These are phyloP conservation scores for Vannuccia rotundouncinata DNA, from an alignment of 2,888 invertebrate species.

Conservation along the genomic window DNA sequence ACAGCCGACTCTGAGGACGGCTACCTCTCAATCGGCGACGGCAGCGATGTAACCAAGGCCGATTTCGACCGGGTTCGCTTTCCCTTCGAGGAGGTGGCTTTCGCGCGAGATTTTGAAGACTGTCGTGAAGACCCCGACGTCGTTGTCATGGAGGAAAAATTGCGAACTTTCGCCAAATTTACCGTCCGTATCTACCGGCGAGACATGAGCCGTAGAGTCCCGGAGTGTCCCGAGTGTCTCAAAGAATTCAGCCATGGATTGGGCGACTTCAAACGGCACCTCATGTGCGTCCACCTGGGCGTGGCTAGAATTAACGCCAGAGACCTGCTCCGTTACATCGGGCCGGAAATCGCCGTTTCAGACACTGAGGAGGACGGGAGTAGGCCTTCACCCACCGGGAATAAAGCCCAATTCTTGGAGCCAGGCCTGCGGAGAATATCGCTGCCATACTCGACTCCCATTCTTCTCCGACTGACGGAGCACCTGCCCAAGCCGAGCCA, in stretches of 20 bases:
- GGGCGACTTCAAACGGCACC: conserved; percentile 39
- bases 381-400: not conserved
- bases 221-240: conserved; percentile 39
- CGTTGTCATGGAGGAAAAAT: not conserved
- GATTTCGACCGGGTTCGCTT: not conserved
- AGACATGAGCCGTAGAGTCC: conserved; percentile 19
- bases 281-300: conserved; percentile 32
- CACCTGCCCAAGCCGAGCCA: not conserved
- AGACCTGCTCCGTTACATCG: not conserved
- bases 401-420: not conserved
- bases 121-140: not conserved
- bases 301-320: not conserved
- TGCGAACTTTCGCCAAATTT: not conserved
- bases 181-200: not conserved
- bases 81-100: not conserved
- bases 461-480: conserved; percentile 28
- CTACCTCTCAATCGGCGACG: not conserved
- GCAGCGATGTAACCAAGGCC: not conserved
- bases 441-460: conserved; percentile 35
- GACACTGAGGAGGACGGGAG: not conserved
- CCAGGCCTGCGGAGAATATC: conserved; percentile 27
- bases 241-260: conserved; percentile 38
- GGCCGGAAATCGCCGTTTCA: not conserved
- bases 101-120: not conserved
- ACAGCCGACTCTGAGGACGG: not conserved